A percentile compares a stretch with the other conserved stretches of the same genome.
Conservation (phyloP, 2,888 invertebrate species). For the Phyllotreta striolata region DNA sequence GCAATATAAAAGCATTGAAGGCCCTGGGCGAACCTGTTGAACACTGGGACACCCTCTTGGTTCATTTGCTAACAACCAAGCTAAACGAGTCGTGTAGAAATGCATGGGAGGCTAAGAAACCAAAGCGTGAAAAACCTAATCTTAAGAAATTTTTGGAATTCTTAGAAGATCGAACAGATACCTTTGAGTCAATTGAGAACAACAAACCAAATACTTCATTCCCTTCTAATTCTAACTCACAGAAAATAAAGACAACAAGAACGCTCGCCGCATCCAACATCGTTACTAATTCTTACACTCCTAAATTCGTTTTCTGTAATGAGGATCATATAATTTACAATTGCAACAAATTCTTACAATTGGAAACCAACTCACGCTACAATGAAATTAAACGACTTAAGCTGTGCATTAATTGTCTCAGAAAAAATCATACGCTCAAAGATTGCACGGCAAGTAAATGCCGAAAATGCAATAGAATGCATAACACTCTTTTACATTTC, state of each 20-base stretch:
- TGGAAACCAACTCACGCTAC: not conserved
- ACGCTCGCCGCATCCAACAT: not conserved
- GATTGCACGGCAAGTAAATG: slow-evolving; percentile 1
- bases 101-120: not conserved
- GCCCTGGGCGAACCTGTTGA: slow-evolving; percentile 3
- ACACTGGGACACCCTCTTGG: not conserved
- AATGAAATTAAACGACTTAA: not conserved
- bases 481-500: too few species aligned
- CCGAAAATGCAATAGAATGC: not conserved
- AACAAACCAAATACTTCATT: not conserved
- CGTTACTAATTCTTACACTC: not conserved
- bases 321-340: not conserved
- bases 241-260: not conserved
- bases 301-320: slow-evolving; percentile 4
- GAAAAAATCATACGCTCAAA: slow-evolving; percentile 1
- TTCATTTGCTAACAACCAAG: not conserved
- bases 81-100: not conserved
- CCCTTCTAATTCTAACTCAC: too few species aligned
- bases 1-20: not conserved
- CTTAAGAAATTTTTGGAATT: not conserved
- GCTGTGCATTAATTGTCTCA: slow-evolving; percentile 1
- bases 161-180: not conserved
- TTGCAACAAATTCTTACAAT: not conserved
- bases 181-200: not conserved
- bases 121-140: not conserved